Percentiles rank a stretch among this genome's conserved stretches.
These are phyloP conservation scores for Xylophagus ater DNA, from an alignment of 2,888 invertebrate genomes.

Conservation along the genomic window DNA sequence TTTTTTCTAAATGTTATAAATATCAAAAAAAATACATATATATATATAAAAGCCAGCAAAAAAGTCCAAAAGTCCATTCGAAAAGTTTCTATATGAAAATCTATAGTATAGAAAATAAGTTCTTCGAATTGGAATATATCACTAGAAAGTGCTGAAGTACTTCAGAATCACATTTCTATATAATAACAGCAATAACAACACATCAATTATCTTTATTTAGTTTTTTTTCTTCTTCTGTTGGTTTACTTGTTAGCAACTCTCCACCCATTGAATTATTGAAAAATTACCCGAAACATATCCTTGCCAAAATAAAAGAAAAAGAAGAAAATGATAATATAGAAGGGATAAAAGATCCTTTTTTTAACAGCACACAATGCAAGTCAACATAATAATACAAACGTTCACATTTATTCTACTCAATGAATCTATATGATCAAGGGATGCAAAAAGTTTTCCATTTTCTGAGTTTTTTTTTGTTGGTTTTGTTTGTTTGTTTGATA, in stretches of 20 bases:
- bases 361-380: too few relatives aligned
- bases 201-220: slow-evolving; percentile 17
- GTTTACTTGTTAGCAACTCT: slow-evolving; percentile 5
- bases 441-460: too few relatives aligned
- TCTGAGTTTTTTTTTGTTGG: too few relatives aligned
- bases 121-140: slow-evolving; percentile 13
- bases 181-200: slow-evolving; percentile 16
- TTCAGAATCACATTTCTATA: too few relatives aligned
- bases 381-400: too few relatives aligned
- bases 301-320: not conserved
- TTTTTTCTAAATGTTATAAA: too few relatives aligned
- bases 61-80: slow-evolving; percentile 10
- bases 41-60: slow-evolving; percentile 11
- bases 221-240: too few relatives aligned
- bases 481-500: too few relatives aligned
- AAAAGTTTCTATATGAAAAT: slow-evolving; percentile 7
- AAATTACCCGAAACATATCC: slow-evolving; percentile 12
- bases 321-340: not conserved
- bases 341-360: too few relatives aligned
- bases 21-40: too few relatives aligned
- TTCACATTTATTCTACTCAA: too few relatives aligned
- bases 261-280: slow-evolving; percentile 16
- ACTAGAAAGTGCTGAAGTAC: slow-evolving; percentile 7
- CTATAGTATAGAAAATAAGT: slow-evolving; percentile 5
- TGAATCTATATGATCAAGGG: too few relatives aligned